Conservation (phyloP, 1,140 invertebrate species). For the Panulirus ornatus region DNA sequence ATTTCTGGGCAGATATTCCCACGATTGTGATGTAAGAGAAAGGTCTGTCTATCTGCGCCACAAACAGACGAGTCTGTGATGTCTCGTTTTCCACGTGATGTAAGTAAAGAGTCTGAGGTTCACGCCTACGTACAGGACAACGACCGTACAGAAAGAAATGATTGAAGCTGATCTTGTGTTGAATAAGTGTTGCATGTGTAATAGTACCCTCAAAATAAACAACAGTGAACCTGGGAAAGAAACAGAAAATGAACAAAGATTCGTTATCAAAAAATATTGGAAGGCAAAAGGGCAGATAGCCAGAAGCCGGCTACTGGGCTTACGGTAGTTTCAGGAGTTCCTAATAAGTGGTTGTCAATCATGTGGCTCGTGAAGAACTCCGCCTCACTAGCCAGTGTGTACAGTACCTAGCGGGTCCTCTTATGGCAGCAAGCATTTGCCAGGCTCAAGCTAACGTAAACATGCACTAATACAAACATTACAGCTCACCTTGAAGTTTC, state of each 20-base stretch:
- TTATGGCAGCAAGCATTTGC: conserved; percentile 10
- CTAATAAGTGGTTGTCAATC: conserved; percentile 72
- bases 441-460: conserved; percentile 1
- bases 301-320: conserved; percentile 64
- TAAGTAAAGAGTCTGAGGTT: not conserved
- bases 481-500: conserved; percentile 91
- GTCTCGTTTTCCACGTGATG: not conserved
- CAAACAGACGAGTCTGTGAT: conserved; percentile 25
- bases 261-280: not conserved
- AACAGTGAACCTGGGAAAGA: not conserved
- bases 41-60: not conserved
- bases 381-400: conserved; percentile 46
- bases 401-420: conserved; percentile 9
- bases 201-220: not conserved
- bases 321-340: conserved; percentile 70
- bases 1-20: conserved; percentile 30
- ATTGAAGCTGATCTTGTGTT: no score
- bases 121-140: not conserved
- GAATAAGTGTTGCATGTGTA: not conserved
- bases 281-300: not conserved
- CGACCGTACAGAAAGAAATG: not conserved
- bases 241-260: not conserved
- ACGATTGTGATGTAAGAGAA: conserved; percentile 54
- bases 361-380: conserved; percentile 52
- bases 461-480: not conserved